Conservation (phyloP, 2,797 vertebrate species). For the Naso thynnoides region DNA sequence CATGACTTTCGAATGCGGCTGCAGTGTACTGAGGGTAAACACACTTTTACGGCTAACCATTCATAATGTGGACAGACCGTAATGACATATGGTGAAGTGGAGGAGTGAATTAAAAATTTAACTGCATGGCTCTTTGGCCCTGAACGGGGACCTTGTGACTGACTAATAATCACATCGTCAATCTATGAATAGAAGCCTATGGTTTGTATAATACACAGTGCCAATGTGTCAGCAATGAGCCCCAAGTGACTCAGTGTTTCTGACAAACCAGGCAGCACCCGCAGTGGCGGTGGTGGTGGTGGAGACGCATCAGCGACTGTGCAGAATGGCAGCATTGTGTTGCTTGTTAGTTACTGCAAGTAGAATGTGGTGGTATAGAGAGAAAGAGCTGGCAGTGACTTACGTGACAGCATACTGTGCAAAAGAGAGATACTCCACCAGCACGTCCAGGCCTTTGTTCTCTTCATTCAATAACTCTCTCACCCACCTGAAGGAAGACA, state of each 20-base stretch:
- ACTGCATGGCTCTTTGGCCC: constrained; percentile 53
- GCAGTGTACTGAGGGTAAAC: constrained; percentile 53
- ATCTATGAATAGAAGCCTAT: constrained; percentile 78
- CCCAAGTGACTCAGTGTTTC: constrained; percentile 76
- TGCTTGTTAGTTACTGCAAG: constrained; percentile 48
- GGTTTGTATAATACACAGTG: constrained; percentile 58
- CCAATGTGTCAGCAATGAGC: constrained; percentile 60
- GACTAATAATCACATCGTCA: constrained; percentile 74
- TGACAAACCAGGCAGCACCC: constrained; percentile 49
- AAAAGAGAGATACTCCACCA: constrained; percentile 98
- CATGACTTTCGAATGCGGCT: constrained; percentile 41
- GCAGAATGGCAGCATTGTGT: constrained; percentile 79
- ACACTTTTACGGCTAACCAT: constrained; percentile 61
- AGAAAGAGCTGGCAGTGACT: constrained; percentile 80
- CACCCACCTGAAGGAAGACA: constrained; percentile 89
- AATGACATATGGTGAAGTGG: constrained; percentile 65
- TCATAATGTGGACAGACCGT: constrained; percentile 71
- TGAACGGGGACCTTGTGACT: constrained; percentile 67
- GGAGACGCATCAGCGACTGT: constrained; percentile 61
- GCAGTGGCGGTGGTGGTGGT: constrained; percentile 22
- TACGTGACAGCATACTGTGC: constrained; percentile 98
- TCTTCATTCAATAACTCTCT: constrained; percentile 99
- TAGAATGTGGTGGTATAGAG: constrained; percentile 20
- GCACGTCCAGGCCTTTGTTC: constrained; percentile 96
- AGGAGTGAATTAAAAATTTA: constrained; percentile 54